Evolutionary conservation across 2,797 vertebrate species (phyloP).

Genomic region (Squalus acanthias): DNA sequence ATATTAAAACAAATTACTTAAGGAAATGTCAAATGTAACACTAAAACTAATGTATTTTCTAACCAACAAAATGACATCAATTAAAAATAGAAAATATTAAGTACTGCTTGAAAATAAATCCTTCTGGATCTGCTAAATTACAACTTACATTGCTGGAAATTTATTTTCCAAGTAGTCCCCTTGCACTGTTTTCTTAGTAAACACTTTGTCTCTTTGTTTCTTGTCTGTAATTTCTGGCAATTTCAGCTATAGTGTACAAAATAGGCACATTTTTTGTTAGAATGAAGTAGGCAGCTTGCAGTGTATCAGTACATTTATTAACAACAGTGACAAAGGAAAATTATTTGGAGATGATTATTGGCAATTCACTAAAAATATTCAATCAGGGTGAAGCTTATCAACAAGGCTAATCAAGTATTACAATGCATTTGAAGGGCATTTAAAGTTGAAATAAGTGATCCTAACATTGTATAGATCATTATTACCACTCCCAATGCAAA

Average conservation of each 20-base stretch:
- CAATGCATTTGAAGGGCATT: not conserved
- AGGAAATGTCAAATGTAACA: not conserved
- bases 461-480: not conserved
- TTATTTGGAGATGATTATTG: not conserved
- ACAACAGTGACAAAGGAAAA: not conserved
- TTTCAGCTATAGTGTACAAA: slow-evolving; percentile 26
- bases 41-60: not conserved
- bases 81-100: not conserved
- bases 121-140: not conserved
- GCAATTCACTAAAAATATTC: not conserved
- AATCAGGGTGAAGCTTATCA: not conserved
- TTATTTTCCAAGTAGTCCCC: slow-evolving; percentile 26
- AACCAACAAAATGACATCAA: not conserved
- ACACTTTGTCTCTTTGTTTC: slow-evolving; percentile 5
- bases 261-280: not conserved
- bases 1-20: not conserved
- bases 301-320: not conserved
- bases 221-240: slow-evolving; percentile 25
- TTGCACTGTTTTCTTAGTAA: not conserved
- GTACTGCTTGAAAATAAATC: not conserved
- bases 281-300: not conserved
- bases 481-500: not conserved
- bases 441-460: not conserved
- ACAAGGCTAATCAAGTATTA: not conserved
- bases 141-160: slow-evolving; percentile 32